phyloP scores from a whole-genome alignment of 2,888 invertebrate species.

The Folsomia candida region DNA sequence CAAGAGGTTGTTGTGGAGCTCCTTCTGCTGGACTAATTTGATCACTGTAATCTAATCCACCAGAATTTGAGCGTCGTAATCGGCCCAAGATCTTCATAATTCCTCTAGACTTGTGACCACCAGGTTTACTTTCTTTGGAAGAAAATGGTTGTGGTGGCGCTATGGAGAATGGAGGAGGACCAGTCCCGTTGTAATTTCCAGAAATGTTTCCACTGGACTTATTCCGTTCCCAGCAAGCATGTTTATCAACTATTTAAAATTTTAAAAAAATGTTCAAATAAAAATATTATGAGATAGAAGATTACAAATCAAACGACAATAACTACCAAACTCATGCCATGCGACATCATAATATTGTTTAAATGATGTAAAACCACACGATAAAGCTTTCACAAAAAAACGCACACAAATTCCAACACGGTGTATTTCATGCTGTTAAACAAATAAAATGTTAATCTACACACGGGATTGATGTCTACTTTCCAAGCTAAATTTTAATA shows the following conservation, averaged over 20 bases:
- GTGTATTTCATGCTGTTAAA: too few relatives aligned
- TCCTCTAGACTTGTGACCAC: conserved; percentile 47
- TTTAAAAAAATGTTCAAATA: neutral
- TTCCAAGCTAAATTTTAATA: too few relatives aligned
- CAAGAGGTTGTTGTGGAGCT: conserved; percentile 16
- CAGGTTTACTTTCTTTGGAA: conserved; percentile 35
- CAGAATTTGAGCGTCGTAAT: conserved; percentile 68
- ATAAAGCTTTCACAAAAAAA: too few relatives aligned
- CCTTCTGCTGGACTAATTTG: conserved; percentile 42
- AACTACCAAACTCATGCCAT: too few relatives aligned
- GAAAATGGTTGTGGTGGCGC: neutral
- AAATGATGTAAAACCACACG: too few relatives aligned
- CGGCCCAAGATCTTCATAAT: conserved; percentile 48
- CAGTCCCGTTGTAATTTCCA: conserved; percentile 12
- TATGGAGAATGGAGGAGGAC: neutral
- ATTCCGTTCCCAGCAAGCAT: conserved; percentile 30
- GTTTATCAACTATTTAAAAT: neutral
- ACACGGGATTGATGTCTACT: too few relatives aligned
- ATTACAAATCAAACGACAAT: neutral
- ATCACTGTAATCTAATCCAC: conserved; percentile 66
- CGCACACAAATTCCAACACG: too few relatives aligned
- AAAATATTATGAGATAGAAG: conserved; percentile 60
- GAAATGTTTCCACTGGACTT: conserved; percentile 14
- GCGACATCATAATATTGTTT: too few relatives aligned
- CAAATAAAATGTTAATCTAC: too few relatives aligned